Evolutionary conservation across 2,113 vertebrate genomes (phyloP).

Genomic region (Coracopsis vasa): DNA sequence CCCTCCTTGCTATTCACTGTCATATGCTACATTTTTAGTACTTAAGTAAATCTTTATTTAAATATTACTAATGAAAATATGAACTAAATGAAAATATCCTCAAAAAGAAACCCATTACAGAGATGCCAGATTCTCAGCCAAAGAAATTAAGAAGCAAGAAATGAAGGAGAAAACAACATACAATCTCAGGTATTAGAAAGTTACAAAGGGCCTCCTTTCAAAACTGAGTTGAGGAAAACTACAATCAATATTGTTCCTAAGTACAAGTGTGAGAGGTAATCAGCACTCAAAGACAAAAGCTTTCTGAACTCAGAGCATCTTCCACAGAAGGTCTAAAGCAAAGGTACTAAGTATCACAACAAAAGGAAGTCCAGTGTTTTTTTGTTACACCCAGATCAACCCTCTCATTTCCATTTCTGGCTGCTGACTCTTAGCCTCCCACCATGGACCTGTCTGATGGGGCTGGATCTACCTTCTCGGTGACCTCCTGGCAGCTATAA

Average conservation of each 20-base stretch:
- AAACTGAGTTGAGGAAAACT: not conserved
- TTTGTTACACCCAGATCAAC: not conserved
- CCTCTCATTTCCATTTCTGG: not conserved
- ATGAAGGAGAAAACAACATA: not conserved
- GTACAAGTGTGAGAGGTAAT: not conserved
- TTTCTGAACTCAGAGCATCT: not conserved
- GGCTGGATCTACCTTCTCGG: not conserved
- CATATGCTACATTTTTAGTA: not conserved
- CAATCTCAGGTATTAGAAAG: not conserved
- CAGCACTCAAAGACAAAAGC: not conserved
- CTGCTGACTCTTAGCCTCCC: not conserved
- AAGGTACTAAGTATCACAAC: not conserved
- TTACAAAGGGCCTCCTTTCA: not conserved
- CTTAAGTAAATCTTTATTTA: not conserved
- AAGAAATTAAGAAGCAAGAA: not conserved
- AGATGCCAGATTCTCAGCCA: not conserved
- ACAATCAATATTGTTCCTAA: not conserved
- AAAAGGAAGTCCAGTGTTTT: fast-evolving
- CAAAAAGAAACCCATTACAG: not conserved
- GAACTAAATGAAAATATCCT: not conserved
- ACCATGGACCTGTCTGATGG: not conserved
- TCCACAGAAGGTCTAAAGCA: not conserved
- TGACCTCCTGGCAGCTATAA: not conserved
- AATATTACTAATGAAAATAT: not conserved
- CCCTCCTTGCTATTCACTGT: not conserved